Percentiles rank a stretch among this genome's conserved stretches.
These are phyloP conservation scores for Spicauda simplicius DNA, from an alignment of 2,888 invertebrate species.

Conservation along the genomic window DNA sequence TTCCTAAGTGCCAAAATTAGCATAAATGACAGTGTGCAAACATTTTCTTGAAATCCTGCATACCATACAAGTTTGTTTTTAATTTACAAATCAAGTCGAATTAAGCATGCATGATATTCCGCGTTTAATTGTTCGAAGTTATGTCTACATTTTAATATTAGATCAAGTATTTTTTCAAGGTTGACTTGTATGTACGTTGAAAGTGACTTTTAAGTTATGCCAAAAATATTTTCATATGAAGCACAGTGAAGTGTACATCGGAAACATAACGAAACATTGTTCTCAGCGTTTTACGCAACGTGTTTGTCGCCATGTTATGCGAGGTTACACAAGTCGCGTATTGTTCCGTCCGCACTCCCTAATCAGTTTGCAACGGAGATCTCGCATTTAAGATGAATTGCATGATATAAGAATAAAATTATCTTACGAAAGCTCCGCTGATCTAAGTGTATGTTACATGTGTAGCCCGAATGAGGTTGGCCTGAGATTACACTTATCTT, in stretches of 20 bases:
- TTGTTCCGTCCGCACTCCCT: slow-evolving; percentile 35
- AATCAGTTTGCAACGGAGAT: slow-evolving; percentile 35
- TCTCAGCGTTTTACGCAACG: slow-evolving; percentile 29
- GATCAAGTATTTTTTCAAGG: no score
- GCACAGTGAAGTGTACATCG: slow-evolving; percentile 3
- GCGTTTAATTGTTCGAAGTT: no score
- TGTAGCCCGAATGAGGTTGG: background rate
- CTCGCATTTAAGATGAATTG: slow-evolving; percentile 14
- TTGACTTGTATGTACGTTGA: no score
- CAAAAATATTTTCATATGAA: background rate
- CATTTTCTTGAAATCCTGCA: background rate
- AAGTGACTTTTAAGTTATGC: no score
- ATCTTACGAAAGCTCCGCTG: slow-evolving; percentile 1
- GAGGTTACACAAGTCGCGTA: slow-evolving; percentile 32
- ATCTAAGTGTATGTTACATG: background rate
- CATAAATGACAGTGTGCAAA: background rate
- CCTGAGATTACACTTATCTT: background rate
- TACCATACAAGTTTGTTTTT: background rate
- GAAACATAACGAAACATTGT: slow-evolving; percentile 26
- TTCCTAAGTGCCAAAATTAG: no score
- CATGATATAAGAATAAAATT: slow-evolving; percentile 13
- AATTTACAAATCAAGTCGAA: background rate
- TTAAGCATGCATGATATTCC: no score
- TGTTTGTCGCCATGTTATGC: slow-evolving; percentile 27
- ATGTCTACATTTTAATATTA: no score